Base-by-base conservation (phyloP, 2,797 vertebrate species). In the Danio albolineatus region DNA sequence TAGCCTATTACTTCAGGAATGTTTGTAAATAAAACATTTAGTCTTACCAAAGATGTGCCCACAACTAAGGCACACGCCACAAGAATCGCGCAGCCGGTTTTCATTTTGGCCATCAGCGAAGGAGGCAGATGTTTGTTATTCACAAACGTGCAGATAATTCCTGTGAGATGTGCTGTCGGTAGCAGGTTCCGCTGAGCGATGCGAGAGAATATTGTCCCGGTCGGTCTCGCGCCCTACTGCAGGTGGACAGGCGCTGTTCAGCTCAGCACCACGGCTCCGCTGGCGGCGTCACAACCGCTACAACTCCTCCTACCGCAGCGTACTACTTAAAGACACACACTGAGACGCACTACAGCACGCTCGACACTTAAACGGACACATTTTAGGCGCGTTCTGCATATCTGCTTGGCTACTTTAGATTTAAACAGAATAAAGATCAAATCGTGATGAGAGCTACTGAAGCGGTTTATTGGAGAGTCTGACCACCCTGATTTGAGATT, bases 211-310 rank as follows among this genome's bases (percentile, higher is more conserved):
- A 86, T 82, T 56, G 89, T 91, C 87, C 88, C 76, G 82, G 90
- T 89, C 91, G 89, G 91, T 90, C 90, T 89, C 85, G 94, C 92
- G 94, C 91, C 86, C 92, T 95, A 93, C 95, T 95, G 95, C 95
- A 96, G 95, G 86, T 71, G 92, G 92, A 93, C 88, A 87, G 94
- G 92, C 91, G 94, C 92, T 93, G 90, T 87, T 86, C 88, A 87
- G 91, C 88, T 95, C 92, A 44, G 94, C 91, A 86, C 94, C 81
- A 86, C 91, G 90, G 90, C 90, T 89, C 90, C 90, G 90, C 86
- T 74, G 77, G 77, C 86, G 41, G 91, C 91, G 89, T 93, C 93
- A 93, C 75, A 67, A 46, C 14, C 53, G 51, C 90, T 91, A 85
- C 91, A 87, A 86, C 92, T 87, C 92, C 94, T 89, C 94, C 94